Conservation (phyloP, 2,113 vertebrate genomes). For the Rana temporaria region DNA sequence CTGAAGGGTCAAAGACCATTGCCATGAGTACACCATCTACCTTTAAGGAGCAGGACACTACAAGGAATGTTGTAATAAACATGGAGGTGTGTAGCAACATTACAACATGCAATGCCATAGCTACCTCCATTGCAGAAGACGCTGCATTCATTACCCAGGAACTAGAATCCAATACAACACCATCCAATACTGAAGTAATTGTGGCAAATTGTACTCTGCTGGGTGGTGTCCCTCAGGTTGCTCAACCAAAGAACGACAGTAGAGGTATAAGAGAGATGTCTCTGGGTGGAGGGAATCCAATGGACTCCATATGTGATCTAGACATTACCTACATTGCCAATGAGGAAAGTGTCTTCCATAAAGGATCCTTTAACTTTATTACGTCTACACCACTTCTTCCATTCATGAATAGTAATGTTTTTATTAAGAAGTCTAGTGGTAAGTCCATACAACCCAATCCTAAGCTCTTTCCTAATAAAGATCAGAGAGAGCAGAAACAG, state of each 20-base stretch:
- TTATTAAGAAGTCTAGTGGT: conserved; percentile 3
- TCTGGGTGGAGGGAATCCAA: not conserved
- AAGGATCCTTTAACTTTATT: not conserved
- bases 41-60: not conserved
- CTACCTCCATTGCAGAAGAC: not conserved
- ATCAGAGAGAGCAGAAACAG: not conserved
- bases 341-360: not conserved
- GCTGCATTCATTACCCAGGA: not conserved
- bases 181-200: not conserved
- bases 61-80: not conserved
- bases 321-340: not conserved
- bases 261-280: not conserved
- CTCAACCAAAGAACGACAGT: not conserved
- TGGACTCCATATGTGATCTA: not conserved
- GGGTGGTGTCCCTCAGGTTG: not conserved
- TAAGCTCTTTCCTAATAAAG: not conserved
- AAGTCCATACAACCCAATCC: not conserved
- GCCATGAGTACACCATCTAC: not conserved
- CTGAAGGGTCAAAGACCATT: not conserved
- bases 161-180: not conserved
- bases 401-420: not conserved
- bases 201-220: not conserved
- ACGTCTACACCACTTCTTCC: conserved; percentile 40
- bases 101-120: not conserved
- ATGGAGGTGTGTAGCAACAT: not conserved